A percentile compares a stretch with the other conserved stretches of the same genome.
These are phyloP conservation scores for Drosophila ironensis DNA, from an alignment of 1,140 invertebrate genomes.

Conservation along the genomic window DNA sequence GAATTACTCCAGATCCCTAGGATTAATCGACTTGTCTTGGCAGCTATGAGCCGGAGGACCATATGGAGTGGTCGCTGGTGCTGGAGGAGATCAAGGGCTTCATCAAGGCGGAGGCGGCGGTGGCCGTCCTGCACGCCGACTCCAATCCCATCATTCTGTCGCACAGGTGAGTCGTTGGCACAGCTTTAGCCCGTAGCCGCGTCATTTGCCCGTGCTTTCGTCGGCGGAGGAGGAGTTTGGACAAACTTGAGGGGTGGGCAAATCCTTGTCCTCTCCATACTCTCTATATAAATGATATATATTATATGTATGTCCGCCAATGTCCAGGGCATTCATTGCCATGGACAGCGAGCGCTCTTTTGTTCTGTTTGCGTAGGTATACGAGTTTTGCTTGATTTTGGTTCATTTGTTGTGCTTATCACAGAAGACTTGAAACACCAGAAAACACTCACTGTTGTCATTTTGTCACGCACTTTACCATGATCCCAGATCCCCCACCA, in stretches of 20 bases:
- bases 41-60: constrained; percentile 96
- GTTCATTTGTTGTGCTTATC: constrained; percentile 79
- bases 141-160: constrained; percentile 91
- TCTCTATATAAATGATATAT: too few species aligned
- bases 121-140: constrained; percentile 93
- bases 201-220: constrained; percentile 81
- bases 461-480: constrained; percentile 70
- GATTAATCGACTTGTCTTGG: constrained; percentile 12
- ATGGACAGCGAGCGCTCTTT: constrained; percentile 13
- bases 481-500: constrained; percentile 29
- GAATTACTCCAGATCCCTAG: constrained; percentile 1
- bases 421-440: constrained; percentile 82
- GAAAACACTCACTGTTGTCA: constrained; percentile 74
- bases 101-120: constrained; percentile 94
- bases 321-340: too few species aligned
- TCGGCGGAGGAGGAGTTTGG: constrained; percentile 80
- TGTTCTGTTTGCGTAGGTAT: constrained; percentile 68
- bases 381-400: constrained; percentile 72
- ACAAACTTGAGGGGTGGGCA: constrained; percentile 66
- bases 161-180: constrained; percentile 86
- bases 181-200: constrained; percentile 36
- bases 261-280: constrained; percentile 29
- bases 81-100: constrained; percentile 97
- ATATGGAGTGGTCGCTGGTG: constrained; percentile 97
- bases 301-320: constrained; percentile 17